These are phyloP conservation scores for Leontocebus nigricollis DNA, from an alignment of 2,797 vertebrate genomes.

Conservation along the genomic window DNA sequence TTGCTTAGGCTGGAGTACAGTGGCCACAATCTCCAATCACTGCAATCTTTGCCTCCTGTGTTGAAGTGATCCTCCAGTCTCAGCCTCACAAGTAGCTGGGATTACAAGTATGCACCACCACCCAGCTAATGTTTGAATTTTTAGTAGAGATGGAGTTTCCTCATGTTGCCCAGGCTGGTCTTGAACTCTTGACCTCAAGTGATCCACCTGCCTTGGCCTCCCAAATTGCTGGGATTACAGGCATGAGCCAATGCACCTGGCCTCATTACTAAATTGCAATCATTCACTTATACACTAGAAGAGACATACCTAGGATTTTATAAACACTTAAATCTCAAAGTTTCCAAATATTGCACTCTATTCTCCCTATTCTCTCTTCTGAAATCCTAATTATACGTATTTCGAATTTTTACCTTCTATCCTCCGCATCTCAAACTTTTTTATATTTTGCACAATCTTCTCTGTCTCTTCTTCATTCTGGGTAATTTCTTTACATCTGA, in stretches of 20 bases:
- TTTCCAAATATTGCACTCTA: not conserved
- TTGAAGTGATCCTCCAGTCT: not conserved
- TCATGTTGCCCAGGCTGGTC: not conserved
- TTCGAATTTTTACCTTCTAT: not conserved
- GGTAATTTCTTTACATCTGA: not conserved
- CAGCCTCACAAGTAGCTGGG: not conserved
- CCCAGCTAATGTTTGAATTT: not conserved
- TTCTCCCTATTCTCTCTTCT: not conserved
- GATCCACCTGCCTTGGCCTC: not conserved
- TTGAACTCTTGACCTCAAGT: not conserved
- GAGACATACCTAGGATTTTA: not conserved
- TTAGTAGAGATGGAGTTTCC: not conserved
- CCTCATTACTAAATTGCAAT: not conserved
- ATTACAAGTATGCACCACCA: not conserved
- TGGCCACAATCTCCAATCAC: not conserved
- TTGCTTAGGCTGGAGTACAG: not conserved
- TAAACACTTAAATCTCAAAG: not conserved
- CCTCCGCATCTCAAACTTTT: not conserved
- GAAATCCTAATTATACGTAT: not conserved
- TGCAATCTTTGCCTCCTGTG: not conserved
- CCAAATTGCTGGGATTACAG: not conserved
- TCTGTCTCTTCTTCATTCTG: not conserved
- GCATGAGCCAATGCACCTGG: not conserved
- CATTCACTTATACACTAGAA: not conserved
- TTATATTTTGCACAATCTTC: not conserved